Evolutionary conservation across 2,797 vertebrate species (phyloP).

Genomic region (Neomorphus geoffroyi): DNA sequence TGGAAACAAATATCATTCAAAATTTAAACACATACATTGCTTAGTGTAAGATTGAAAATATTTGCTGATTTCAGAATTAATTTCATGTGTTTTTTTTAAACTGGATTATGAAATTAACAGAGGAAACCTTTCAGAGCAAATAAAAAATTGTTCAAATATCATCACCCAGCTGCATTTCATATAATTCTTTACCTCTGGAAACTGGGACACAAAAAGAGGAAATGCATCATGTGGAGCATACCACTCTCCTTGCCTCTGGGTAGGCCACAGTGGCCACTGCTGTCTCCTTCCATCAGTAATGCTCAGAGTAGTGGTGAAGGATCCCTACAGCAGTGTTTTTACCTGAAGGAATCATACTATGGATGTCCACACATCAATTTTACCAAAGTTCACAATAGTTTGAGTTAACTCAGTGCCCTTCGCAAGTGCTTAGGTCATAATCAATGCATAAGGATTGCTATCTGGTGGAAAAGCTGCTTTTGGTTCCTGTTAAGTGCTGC

Average conservation of each 20-base stretch:
- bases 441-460: neutral
- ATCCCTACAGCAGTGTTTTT: neutral
- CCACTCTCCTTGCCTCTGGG: neutral
- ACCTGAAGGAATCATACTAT: neutral
- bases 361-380: accelerated
- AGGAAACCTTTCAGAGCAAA: neutral
- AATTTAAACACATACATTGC: neutral
- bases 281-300: neutral
- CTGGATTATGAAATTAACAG: neutral
- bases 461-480: neutral
- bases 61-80: neutral
- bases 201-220: neutral
- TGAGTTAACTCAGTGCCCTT: neutral
- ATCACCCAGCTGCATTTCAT: neutral
- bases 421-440: accelerated
- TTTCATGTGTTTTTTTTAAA: neutral
- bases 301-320: neutral
- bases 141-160: neutral
- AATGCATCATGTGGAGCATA: neutral
- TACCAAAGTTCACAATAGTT: neutral
- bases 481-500: neutral
- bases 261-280: neutral
- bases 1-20: neutral
- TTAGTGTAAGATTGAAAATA: neutral
- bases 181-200: neutral